Base-by-base conservation (phyloP, 2,797 vertebrate species). In the Mallotus villosus region DNA sequence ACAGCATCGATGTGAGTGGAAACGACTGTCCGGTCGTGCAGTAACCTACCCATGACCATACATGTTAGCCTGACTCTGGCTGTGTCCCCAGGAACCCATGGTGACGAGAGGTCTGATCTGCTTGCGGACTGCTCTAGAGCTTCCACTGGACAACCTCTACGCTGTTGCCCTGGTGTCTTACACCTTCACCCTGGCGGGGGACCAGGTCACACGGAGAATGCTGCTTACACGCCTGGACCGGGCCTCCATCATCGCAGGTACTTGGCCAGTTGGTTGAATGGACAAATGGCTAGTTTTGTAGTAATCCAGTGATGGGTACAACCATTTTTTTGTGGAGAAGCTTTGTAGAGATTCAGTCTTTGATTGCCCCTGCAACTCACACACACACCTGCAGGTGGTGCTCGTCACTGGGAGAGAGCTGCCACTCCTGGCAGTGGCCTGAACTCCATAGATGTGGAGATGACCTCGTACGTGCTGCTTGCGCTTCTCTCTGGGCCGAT, bases 401-500 rank as follows among this genome's bases (percentile, higher is more conserved):
- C 60, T 1, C 83, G 84, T 21, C 85, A 91, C 82, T 94, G 92
- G 92, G 37, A 73, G n/a, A 77, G 87, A 61, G 71, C 69, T 0
- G 83, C 22, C 9, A 75, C 72, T 3, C 78, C 82, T 17, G 17
- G 1, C 2, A 80, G 65, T n/a, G 65, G 67, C 7, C 63, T 78
- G 16, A 88, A 90, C 78, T 94, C 94, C 25, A 75, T 95, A 69
- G 92, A 94, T 75, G 93, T 97, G 79, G 96, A 97, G 89, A 90
- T 93, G 78, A 95, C 93, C 0, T 88, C 95, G 21, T 95, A 90
- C 9, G 87, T 93, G 62, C 88, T 97, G 57, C 85, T 96, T 86
- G 91, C 94, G 17, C 84, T 93, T 59, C 90, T 97, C 68, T 90
- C 87, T 0, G 90, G 82, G 51, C 94, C 95, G 0, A 0, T 68